Evolutionary conservation across 2,888 invertebrate species (phyloP).

Genomic region (Pollenia amentaria): DNA sequence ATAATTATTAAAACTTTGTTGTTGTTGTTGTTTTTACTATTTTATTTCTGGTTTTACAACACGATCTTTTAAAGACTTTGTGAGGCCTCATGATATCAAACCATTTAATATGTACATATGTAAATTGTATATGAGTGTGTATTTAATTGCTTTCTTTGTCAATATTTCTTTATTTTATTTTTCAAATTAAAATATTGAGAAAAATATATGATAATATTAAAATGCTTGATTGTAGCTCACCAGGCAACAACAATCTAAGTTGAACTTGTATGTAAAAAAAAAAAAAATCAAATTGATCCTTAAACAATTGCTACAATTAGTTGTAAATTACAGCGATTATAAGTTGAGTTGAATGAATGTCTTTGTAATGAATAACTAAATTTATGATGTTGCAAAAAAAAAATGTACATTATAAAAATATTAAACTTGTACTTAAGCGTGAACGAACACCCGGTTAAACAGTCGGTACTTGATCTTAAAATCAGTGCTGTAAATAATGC

Average conservation of each 20-base stretch:
- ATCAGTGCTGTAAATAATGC: no score
- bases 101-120: slow-evolving; percentile 27
- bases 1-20: slow-evolving; percentile 36
- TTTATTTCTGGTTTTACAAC: slow-evolving; percentile 50
- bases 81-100: slow-evolving; percentile 18
- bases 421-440: no score
- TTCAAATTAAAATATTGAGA: background rate
- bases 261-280: slow-evolving; percentile 15
- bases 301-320: slow-evolving; percentile 28
- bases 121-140: slow-evolving; percentile 21
- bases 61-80: slow-evolving; percentile 16
- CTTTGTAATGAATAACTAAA: slow-evolving; percentile 10
- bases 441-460: no score
- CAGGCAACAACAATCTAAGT: no score
- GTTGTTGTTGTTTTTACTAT: slow-evolving; percentile 28
- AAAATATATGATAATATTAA: slow-evolving; percentile 4
- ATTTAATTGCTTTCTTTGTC: slow-evolving; percentile 21
- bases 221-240: background rate
- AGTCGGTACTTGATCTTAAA: no score
- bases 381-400: background rate
- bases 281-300: background rate
- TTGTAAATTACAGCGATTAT: slow-evolving; percentile 44
- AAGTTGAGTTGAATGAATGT: slow-evolving; percentile 13
- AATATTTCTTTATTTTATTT: background rate
- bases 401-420: no score